Evolutionary conservation across 2,797 vertebrate species (phyloP), one percentile per base, ranked within the genome.

Genomic region (Gymnocypris eckloni): DNA sequence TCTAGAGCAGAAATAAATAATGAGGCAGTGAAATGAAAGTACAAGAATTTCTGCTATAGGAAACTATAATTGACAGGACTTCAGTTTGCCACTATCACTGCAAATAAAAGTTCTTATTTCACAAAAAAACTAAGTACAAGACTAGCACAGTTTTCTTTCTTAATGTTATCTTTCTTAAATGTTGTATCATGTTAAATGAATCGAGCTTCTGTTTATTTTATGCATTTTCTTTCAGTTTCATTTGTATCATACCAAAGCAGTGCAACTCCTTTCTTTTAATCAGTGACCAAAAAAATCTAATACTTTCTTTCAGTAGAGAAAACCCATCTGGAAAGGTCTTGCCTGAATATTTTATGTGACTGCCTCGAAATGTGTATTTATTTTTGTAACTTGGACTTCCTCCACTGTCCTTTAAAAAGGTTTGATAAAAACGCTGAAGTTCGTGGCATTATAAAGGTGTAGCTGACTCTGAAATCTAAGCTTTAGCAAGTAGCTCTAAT

Each of bases 401-500:
- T 43, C 12, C 2, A n/a, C 4, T 12, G 22, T 72, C 52, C 64
- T 83, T 75, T 56, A 67, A 33, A 11, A 39, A 73, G 45, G 61
- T 72, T 79, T 56, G 52, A 56, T 45, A 84, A 64, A 75, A 39
- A 41, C 11, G 8, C 25, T 13, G 15, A 64, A 43, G 54, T 81
- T 25, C 6, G 4, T 33, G 61, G 25, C 64, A 81, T 78, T 71
- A 37, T 33, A 33, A 71, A 82, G 43, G 33, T 70, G 16, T 48
- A 61, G 69, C 70, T 70, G 59, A 25, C 5, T 43, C 54, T n/a
- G 50, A 82, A 70, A 76, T 64, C 56, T 25, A 50, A 88, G 54
- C 52, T 85, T 67, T 54, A 56, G 82, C 33, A 52, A 54, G 77
- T 25, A 73, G 15, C 84, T 86, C 54, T 81, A 52, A 81, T 86